Evolutionary conservation across 2,888 invertebrate species (phyloP).

Genomic region (Drosophila demipolita): DNA sequence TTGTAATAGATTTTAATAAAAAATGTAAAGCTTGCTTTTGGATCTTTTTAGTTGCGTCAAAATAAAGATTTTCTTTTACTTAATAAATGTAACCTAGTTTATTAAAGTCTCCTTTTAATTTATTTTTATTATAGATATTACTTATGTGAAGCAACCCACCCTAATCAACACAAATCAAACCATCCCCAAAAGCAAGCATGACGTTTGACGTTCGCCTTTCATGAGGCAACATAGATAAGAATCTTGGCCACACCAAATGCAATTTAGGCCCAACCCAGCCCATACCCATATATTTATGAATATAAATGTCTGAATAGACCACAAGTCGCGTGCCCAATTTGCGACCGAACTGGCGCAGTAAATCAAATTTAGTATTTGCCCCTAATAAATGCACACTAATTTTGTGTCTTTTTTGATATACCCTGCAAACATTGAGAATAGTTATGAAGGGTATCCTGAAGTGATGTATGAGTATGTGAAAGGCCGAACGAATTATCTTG

Average conservation of each 20-base stretch:
- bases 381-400: constrained; percentile 45
- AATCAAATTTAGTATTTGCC: constrained; percentile 52
- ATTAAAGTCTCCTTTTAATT: background rate
- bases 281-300: constrained; percentile 8
- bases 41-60: background rate
- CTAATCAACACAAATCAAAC: constrained; percentile 7
- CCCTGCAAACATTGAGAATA: background rate
- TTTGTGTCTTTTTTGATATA: constrained; percentile 4
- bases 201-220: constrained; percentile 16
- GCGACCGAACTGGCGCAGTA: constrained; percentile 24
- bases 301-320: constrained; percentile 9
- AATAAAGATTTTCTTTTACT: background rate
- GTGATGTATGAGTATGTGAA: background rate
- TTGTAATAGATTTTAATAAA: background rate
- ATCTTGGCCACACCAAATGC: constrained; percentile 42
- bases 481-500: background rate
- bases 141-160: constrained; percentile 21
- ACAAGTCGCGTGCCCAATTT: constrained; percentile 44
- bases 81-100: background rate
- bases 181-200: constrained; percentile 15
- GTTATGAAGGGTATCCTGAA: background rate
- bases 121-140: background rate
- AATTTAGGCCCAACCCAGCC: constrained; percentile 17
- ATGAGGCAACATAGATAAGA: constrained; percentile 44
- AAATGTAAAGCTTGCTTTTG: background rate